A percentile compares a stretch with the other conserved stretches of the same genome.
phyloP scores from a whole-genome alignment of 2,797 vertebrate genomes.

The Halcyon chelicuti region DNA sequence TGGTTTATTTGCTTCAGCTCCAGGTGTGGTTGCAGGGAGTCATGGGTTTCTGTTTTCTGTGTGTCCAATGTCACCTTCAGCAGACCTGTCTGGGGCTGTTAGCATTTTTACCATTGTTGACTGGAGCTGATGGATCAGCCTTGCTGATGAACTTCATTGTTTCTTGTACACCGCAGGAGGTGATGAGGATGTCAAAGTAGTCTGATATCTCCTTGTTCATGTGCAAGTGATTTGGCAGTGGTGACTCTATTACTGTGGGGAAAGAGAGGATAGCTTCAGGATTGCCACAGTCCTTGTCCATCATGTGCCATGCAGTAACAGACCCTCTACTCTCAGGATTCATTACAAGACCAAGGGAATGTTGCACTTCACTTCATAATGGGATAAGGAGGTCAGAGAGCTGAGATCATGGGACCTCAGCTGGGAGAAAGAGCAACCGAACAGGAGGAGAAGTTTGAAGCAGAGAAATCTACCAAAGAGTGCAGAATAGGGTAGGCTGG shows the following conservation, averaged over 20 bases:
- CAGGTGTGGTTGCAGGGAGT: neutral
- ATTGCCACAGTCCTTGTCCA: neutral
- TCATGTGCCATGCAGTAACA: neutral
- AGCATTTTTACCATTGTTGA: neutral
- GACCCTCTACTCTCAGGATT: neutral
- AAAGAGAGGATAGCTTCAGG: neutral
- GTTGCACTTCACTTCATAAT: neutral
- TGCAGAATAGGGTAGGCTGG: neutral
- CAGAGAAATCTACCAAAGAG: neutral
- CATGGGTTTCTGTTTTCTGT: neutral
- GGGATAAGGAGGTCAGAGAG: neutral
- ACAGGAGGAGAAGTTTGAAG: neutral
- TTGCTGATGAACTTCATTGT: neutral
- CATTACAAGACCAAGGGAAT: neutral
- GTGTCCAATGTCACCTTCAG: neutral
- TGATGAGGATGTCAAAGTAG: rapidly evolving
- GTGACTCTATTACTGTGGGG: neutral
- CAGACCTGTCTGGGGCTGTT: neutral
- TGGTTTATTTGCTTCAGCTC: neutral
- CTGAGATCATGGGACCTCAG: neutral
- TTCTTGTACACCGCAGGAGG: neutral
- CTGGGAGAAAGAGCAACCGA: neutral
- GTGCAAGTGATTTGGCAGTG: neutral
- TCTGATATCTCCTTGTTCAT: neutral
- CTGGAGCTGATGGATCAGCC: neutral